Evolutionary conservation across 2,888 invertebrate species (phyloP).

Genomic region (Dorcus parallelipipedus): DNA sequence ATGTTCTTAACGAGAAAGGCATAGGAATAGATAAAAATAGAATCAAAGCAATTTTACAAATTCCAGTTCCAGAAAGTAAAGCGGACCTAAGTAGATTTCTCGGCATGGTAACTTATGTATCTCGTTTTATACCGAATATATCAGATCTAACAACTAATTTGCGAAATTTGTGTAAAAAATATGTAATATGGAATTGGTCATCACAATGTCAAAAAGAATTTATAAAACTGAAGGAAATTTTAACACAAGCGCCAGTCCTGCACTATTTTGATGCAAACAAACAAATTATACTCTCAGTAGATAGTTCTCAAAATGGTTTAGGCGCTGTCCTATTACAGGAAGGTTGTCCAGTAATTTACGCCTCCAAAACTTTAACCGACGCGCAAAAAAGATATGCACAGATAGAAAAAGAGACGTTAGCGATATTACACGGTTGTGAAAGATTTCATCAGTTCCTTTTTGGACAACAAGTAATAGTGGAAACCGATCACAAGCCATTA

Average conservation of each 20-base stretch:
- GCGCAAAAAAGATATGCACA: slow-evolving; percentile 28
- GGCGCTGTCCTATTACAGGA: slow-evolving; percentile 20
- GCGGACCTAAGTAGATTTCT: too few relatives aligned
- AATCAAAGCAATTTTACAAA: too few relatives aligned
- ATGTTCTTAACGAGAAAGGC: too few relatives aligned
- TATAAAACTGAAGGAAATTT: too few relatives aligned
- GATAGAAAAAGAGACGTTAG: slow-evolving; percentile 32
- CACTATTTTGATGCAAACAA: slow-evolving; percentile 23
- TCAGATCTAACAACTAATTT: too few relatives aligned
- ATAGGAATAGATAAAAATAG: too few relatives aligned
- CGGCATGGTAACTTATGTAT: too few relatives aligned
- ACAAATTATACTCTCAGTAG: slow-evolving; percentile 26
- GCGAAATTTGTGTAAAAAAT: too few relatives aligned
- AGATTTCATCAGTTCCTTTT: slow-evolving; percentile 22
- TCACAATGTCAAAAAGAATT: too few relatives aligned
- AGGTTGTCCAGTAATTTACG: slow-evolving; percentile 24
- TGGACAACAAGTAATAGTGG: slow-evolving; percentile 10
- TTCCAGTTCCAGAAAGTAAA: too few relatives aligned
- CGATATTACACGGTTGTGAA: slow-evolving; percentile 29
- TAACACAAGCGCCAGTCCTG: slow-evolving; percentile 3
- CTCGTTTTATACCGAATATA: too few relatives aligned
- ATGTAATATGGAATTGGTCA: too few relatives aligned
- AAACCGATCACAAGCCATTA: slow-evolving; percentile 24
- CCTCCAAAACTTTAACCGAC: slow-evolving; percentile 26
- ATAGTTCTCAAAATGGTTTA: slow-evolving; percentile 26